phyloP scores from a whole-genome alignment of 2,113 vertebrate species.

The Xiphophorus couchianus region DNA sequence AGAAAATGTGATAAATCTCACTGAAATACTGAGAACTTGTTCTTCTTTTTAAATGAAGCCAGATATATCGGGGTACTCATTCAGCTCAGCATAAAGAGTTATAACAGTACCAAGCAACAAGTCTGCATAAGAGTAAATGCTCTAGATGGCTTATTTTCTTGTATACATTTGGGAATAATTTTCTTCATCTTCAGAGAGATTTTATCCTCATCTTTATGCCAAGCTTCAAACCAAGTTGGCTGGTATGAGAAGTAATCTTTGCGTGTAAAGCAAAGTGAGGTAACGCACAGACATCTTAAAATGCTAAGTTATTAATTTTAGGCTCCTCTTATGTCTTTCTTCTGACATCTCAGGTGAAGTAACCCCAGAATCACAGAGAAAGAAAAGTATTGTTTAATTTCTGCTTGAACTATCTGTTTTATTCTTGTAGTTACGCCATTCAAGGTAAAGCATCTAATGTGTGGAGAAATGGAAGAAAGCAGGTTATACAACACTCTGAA shows the following conservation, averaged over 20 bases:
- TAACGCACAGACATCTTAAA: slow-evolving; percentile 14
- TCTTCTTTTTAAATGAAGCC: background rate
- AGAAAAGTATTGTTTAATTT: slow-evolving; percentile 43
- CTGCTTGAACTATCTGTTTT: slow-evolving; percentile 31
- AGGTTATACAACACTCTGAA: slow-evolving; percentile 45
- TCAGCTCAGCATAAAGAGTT: slow-evolving; percentile 14
- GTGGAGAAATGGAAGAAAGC: slow-evolving; percentile 12
- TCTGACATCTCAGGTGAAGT: slow-evolving; percentile 12
- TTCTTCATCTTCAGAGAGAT: background rate
- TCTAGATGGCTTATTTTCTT: background rate
- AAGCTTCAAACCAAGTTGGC: background rate
- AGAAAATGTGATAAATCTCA: slow-evolving; percentile 13
- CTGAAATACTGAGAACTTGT: no score
- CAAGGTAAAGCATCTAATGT: slow-evolving; percentile 26
- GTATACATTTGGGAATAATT: background rate
- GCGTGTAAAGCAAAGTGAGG: background rate
- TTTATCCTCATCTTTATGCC: background rate
- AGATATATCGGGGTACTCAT: background rate
- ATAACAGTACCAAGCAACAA: background rate
- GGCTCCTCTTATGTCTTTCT: slow-evolving; percentile 2
- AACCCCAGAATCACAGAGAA: slow-evolving; percentile 26
- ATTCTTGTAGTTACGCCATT: slow-evolving; percentile 11
- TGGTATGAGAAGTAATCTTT: background rate
- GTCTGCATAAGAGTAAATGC: background rate
- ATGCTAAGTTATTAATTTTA: slow-evolving; percentile 8